These are phyloP conservation scores for Deilephila elpenor DNA, from an alignment of 2,888 invertebrate species.

Conservation along the genomic window DNA sequence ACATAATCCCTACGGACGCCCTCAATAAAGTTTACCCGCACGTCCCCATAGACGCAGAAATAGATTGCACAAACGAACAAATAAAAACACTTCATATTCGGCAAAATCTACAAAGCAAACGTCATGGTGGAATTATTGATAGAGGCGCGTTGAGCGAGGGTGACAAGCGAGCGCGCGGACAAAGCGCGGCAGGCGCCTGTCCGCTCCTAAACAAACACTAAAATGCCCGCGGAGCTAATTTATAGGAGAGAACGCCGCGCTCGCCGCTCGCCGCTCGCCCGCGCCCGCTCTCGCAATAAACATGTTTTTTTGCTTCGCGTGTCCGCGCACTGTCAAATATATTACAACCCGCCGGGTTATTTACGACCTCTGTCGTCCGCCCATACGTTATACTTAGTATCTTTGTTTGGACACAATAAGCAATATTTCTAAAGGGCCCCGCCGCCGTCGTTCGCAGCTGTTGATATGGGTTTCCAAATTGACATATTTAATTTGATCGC, in stretches of 20 bases:
- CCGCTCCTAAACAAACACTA: constrained; percentile 69
- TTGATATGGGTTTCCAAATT: constrained; percentile 85
- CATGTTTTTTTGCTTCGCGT: constrained; percentile 84
- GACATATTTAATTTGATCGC: constrained; percentile 85
- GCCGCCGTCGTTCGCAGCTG: constrained; percentile 82
- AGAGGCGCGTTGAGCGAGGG: constrained; percentile 40
- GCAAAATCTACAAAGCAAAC: neutral
- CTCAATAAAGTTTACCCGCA: neutral
- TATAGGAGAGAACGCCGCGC: constrained; percentile 58
- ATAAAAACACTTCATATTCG: constrained; percentile 16
- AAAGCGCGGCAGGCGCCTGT: constrained; percentile 39
- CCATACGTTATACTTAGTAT: constrained; percentile 85
- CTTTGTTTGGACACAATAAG: constrained; percentile 85
- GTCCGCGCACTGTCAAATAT: constrained; percentile 85
- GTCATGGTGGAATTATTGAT: constrained; percentile 21
- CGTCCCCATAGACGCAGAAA: constrained; percentile 1
- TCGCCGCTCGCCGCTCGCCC: constrained; percentile 57
- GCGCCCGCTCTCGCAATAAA: constrained; percentile 77
- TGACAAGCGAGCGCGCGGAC: constrained; percentile 44
- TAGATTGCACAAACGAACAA: neutral
- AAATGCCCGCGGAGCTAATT: constrained; percentile 68
- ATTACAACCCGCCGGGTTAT: constrained; percentile 84
- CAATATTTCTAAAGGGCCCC: constrained; percentile 83
- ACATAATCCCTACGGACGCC: neutral
- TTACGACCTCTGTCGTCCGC: constrained; percentile 83